A percentile compares a stretch with the other conserved stretches of the same genome.
Conservation (phyloP, 2,113 vertebrate genomes). For the Apteryx mantelli region DNA sequence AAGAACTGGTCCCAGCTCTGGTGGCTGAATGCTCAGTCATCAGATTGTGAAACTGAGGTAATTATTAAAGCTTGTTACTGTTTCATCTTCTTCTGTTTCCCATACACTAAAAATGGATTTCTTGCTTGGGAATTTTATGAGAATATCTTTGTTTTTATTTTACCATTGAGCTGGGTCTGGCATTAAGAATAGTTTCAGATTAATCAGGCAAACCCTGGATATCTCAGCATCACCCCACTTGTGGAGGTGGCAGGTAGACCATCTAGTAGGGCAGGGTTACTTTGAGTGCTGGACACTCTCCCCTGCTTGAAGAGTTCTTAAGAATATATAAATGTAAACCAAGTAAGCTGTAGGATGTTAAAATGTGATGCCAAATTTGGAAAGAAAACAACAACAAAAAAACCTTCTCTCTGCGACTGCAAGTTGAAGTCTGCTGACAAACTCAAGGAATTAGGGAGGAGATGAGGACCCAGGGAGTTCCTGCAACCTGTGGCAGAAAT, state of each 20-base stretch:
- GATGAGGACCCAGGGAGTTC: rapidly evolving
- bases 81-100: not conserved
- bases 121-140: not conserved
- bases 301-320: not conserved
- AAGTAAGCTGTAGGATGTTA: not conserved
- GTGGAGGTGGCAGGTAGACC: not conserved
- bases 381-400: not conserved
- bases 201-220: not conserved
- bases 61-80: not conserved
- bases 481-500: not conserved
- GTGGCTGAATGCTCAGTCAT: rapidly evolving
- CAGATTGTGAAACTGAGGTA: not conserved
- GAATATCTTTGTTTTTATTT: not conserved
- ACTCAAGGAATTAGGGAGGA: not conserved
- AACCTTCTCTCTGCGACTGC: not conserved
- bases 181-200: not conserved
- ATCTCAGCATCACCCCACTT: not conserved
- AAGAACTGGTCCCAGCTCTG: not conserved
- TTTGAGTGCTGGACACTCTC: not conserved
- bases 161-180: not conserved
- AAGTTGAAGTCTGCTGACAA: not conserved
- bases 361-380: not conserved
- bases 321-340: not conserved
- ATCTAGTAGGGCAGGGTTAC: not conserved
- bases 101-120: not conserved